Conservation (phyloP, 2,797 vertebrate species). For the Hydrocynus forskahlii region DNA sequence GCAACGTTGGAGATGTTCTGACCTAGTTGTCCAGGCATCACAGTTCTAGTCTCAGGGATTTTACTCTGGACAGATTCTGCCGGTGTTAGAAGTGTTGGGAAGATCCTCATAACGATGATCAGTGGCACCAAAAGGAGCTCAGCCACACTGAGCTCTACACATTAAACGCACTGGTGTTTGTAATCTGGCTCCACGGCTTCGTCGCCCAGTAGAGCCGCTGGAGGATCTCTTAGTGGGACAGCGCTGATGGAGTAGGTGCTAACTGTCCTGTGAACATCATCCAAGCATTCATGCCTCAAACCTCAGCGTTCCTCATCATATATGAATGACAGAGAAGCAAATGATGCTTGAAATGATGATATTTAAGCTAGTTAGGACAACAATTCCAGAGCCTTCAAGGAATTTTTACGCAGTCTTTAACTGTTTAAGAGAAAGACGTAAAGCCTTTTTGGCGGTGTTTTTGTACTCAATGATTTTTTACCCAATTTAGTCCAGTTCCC, state of each 20-base stretch:
- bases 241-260: slow-evolving; percentile 16
- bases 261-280: slow-evolving; percentile 38
- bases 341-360: slow-evolving; percentile 34
- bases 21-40: too few species aligned
- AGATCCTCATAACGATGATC: background rate
- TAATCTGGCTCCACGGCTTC: background rate
- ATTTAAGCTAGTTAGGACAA: too few species aligned
- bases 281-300: slow-evolving; percentile 22
- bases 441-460: too few species aligned
- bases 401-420: background rate
- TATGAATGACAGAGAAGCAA: slow-evolving; percentile 13
- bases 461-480: too few species aligned
- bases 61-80: background rate
- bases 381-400: background rate
- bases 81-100: background rate
- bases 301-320: slow-evolving; percentile 22
- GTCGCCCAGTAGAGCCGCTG: background rate
- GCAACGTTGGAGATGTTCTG: too few species aligned
- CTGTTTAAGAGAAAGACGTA: background rate
- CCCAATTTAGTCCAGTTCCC: too few species aligned
- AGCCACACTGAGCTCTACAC: background rate
- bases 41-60: too few species aligned
- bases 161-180: background rate
- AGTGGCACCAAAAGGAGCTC: background rate
- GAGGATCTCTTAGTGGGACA: background rate